Evolutionary conservation across 35 echinoderm and acorn worm species (phyloP), one percentile per base, ranked within the genome.

Genomic region (Heliocidaris tuberculata): DNA sequence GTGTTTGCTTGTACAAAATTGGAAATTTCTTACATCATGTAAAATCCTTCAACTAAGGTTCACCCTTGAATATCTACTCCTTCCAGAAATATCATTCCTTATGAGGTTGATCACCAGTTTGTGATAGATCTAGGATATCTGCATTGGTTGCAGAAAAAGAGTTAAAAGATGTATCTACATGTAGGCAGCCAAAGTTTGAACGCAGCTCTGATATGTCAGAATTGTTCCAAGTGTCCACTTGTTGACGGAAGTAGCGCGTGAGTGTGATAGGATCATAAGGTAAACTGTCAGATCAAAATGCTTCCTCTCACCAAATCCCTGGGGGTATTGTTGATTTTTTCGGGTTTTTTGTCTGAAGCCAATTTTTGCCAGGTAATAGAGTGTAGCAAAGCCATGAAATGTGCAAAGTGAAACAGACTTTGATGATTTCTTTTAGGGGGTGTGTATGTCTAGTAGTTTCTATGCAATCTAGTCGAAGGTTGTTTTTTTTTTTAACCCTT

Each of bases 191-290:
- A n/a, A n/a, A 78, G 65, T 78, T n/a, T 78, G 65, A 78, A 78
- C 5, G 27, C 19, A 78, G 65, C 65, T 42, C 35, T 42, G 6
- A 78, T 78, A 78, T 24, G 21, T 78, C 65, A 78, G 21, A 78
- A 42, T 42, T 42, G 35, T 42, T 42, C 35, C 35, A 42, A 78
- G 65, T 78, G 65, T 78, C 65, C 65, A 78, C 65, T 78, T 78
- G 65, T 78, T 78, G 65, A 78, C 65, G 65, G 65, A 78, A 78
- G 65, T n/a, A 27, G 65, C 65, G 65, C 65, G 65, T 78, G 65
- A 78, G 65, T n/a, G 65, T 78, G 65, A 78, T 78, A 78, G 65
- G 65, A 78, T 78, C 65, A 78, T 78, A 27, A 78, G 65, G 65
- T 78, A 78, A 78, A 78, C 65, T 78, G 65, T 78, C 21, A 78